Evolutionary conservation across 2,113 vertebrate species (phyloP).

Genomic region (Peromyscus californicus): DNA sequence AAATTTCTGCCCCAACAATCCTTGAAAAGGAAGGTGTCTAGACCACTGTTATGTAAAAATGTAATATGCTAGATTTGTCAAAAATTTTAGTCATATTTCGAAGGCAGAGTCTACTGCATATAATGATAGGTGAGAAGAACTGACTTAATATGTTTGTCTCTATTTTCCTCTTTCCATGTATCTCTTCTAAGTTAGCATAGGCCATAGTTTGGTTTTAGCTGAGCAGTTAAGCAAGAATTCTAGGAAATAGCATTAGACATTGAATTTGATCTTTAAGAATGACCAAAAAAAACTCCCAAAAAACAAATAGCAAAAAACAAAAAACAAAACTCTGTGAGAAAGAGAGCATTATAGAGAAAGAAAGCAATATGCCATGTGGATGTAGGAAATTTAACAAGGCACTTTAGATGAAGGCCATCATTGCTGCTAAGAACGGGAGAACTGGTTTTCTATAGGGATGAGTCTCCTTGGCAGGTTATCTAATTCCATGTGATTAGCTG

Average conservation of each 20-base stretch:
- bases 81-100: not conserved
- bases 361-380: not conserved
- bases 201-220: conserved; percentile 2
- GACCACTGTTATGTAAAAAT: not conserved
- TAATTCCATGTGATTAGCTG: not conserved
- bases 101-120: not conserved
- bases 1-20: not conserved
- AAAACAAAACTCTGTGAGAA: not conserved
- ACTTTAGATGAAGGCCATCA: not conserved
- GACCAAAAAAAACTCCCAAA: not conserved
- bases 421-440: not conserved
- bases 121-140: not conserved
- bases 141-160: not conserved
- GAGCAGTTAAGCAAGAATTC: not conserved
- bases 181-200: not conserved
- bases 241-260: conserved; percentile 2
- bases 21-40: not conserved
- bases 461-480: not conserved
- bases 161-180: not conserved
- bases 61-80: not conserved
- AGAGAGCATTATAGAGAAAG: not conserved
- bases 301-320: too few relatives aligned
- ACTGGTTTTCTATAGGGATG: not conserved
- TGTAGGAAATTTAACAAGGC: not conserved
- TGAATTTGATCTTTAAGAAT: conserved; percentile 33